phyloP scores from a whole-genome alignment of 2,797 vertebrate species.

The Lophotriccus pileatus region DNA sequence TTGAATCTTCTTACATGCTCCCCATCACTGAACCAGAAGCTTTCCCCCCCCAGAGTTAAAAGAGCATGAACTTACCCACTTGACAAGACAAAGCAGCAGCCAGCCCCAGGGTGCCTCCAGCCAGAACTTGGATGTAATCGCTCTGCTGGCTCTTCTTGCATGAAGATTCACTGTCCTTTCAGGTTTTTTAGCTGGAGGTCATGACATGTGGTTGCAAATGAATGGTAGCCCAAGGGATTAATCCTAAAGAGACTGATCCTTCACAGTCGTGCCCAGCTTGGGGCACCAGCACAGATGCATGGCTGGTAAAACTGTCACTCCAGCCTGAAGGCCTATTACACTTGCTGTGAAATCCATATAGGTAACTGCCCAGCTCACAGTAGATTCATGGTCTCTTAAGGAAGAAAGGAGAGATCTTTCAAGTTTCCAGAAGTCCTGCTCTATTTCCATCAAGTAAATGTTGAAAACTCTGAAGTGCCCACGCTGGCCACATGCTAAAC shows the following conservation, averaged over 20 bases:
- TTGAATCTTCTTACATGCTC: not conserved
- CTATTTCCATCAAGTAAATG: not conserved
- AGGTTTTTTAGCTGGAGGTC: not conserved
- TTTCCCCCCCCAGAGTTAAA: not conserved
- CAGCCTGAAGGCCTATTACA: not conserved
- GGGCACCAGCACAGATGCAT: rapidly evolving
- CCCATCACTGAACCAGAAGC: not conserved
- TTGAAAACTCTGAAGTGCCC: not conserved
- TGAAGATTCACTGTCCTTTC: not conserved
- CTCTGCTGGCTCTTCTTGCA: not conserved
- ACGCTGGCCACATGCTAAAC: not conserved
- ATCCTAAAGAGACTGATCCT: not conserved
- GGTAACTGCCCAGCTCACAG: not conserved
- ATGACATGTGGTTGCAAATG: not conserved
- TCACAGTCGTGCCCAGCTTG: not conserved
- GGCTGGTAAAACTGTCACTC: not conserved
- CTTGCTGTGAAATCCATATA: not conserved
- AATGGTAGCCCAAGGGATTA: not conserved
- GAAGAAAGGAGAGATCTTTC: not conserved
- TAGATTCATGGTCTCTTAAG: not conserved
- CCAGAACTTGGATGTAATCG: not conserved
- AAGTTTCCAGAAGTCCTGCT: not conserved
- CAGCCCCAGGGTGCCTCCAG: not conserved
- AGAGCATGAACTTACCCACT: not conserved
- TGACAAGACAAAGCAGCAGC: not conserved